Evolutionary conservation across 2,888 invertebrate genomes (phyloP).

Genomic region (Hypomecis punctinalis): DNA sequence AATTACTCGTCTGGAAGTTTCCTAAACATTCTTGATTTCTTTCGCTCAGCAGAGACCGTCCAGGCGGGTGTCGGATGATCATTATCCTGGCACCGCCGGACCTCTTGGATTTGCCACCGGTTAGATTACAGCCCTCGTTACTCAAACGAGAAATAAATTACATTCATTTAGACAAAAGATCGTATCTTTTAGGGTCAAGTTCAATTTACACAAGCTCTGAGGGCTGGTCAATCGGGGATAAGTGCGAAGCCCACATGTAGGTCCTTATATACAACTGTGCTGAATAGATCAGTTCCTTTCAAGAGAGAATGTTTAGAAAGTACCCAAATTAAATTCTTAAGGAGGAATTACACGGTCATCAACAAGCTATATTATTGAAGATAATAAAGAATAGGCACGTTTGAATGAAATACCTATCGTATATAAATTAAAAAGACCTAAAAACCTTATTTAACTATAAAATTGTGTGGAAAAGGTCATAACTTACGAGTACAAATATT

Average conservation of each 20-base stretch:
- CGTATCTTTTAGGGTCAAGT: conserved; percentile 18
- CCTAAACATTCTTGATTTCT: background rate
- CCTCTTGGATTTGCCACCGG: conserved; percentile 4
- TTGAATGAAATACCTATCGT: too few relatives aligned
- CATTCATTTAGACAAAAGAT: conserved; percentile 24
- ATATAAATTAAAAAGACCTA: too few relatives aligned
- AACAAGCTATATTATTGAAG: too few relatives aligned
- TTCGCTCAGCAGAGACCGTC: conserved; percentile 1
- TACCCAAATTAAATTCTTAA: too few relatives aligned
- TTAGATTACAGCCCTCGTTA: conserved; percentile 25
- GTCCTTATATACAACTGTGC: background rate
- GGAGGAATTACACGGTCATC: too few relatives aligned
- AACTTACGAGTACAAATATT: too few relatives aligned
- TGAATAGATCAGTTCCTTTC: too few relatives aligned
- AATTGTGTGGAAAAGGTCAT: too few relatives aligned
- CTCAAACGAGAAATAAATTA: conserved; percentile 28
- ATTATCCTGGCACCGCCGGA: conserved; percentile 21
- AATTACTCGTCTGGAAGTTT: conserved; percentile 3
- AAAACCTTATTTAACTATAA: too few relatives aligned
- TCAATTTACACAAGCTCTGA: conserved; percentile 3
- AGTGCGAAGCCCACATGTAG: background rate
- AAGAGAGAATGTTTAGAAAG: too few relatives aligned
- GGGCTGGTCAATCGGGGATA: background rate
- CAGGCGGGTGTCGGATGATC: conserved; percentile 23
- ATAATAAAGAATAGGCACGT: too few relatives aligned